Base-by-base conservation (phyloP, 2,113 vertebrate species). In the Hippoglossus stenolepis region DNA sequence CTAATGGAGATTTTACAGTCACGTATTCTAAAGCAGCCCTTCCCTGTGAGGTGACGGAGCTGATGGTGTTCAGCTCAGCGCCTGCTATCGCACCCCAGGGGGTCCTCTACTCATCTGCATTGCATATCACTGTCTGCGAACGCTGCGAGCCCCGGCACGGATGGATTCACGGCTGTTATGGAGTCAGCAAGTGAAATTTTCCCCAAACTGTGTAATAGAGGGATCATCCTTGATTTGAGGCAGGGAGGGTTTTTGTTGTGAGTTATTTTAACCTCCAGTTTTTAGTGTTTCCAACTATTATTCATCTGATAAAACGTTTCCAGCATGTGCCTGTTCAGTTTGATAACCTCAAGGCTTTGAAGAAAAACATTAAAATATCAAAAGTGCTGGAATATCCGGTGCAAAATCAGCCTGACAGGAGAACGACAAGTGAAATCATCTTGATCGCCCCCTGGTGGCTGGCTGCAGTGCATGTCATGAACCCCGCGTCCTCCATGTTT, bases 51-150 rank as follows among this genome's bases (percentile, higher is more conserved):
- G 81, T 65, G 73, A 75, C 66, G 80, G 75, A 58, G 61, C 78
- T 83, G 87, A 80, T 82, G 53, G 67, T 54, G 49, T 82, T 70
- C 62, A 79, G 79, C 81, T 80, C 23, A 59, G 69, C 54, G 61
- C n/a, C 51, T 45, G 51, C 61, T 54, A 43, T 13, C 2, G 67
- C 51, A 24, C 70, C 74, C 31, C 66, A 7, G 69, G 72, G 70
- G 20, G 35, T 65, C 64, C 38, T n/a, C 28, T 28, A 60, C 21
- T 28, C 53, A 65, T 81, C 73, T 70, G 47, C 78, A 23, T 61
- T 65, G 67, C 85, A 66, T 59, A 69, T 75, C 54, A 21, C 38
- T 51, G 4, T 65, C 65, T 72, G 51, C 18, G 53, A 76, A 21
- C 0, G 51, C 40, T 67, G 64, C 47, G 11, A 65, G 57, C 24